Conservation (phyloP, 1,140 invertebrate species). For the Pseudomyrmex pallidus region DNA sequence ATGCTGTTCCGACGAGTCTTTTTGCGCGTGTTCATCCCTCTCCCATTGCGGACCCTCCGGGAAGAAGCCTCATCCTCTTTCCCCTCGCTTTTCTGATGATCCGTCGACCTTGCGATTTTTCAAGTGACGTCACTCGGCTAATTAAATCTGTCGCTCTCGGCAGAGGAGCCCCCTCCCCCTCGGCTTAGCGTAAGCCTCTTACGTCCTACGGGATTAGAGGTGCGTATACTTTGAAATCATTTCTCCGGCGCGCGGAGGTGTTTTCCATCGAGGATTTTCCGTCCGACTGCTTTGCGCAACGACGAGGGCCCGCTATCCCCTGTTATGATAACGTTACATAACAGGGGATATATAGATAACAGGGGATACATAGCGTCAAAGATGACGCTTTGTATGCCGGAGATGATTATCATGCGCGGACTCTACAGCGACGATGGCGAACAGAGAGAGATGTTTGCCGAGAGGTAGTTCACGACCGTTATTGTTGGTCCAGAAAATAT, state of each 20-base stretch:
- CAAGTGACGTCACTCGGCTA: conserved; percentile 69
- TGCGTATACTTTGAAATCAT: conserved; percentile 49
- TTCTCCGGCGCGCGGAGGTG: conserved; percentile 10
- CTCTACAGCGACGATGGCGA: too few species aligned
- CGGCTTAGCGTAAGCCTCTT: conserved; percentile 66
- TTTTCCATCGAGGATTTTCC: background rate
- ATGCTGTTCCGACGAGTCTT: background rate
- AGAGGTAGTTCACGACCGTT: too few species aligned
- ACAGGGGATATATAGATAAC: too few species aligned
- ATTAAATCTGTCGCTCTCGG: conserved; percentile 70
- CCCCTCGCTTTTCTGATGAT: conserved; percentile 37
- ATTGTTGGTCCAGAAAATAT: too few species aligned
- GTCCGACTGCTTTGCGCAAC: background rate
- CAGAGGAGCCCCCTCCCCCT: conserved; percentile 18
- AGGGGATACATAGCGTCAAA: too few species aligned
- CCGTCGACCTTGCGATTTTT: conserved; percentile 68
- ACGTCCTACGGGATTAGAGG: conserved; percentile 25
- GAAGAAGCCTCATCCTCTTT: too few species aligned
- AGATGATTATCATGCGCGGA: background rate
- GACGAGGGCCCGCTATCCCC: background rate
- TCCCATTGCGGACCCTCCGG: too few species aligned
- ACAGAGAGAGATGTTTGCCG: too few species aligned
- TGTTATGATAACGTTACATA: conserved; percentile 15
- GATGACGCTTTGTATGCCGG: background rate
- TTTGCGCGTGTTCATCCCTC: background rate